phyloP scores from a whole-genome alignment of 2,113 vertebrate genomes.

The human region GRCh38 chr2:63109001-63109500 shows the following conservation, averaged over 20 bases:
- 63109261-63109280: slow-evolving; percentile 22
- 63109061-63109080: not conserved
- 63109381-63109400: not conserved
- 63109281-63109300: not conserved
- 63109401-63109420: not conserved
- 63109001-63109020: not conserved
- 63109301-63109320: not conserved
- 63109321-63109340: not conserved
- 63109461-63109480: not conserved
- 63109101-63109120: not conserved
- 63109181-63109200: not conserved
- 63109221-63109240: not conserved
- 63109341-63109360: not conserved
- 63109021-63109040: not conserved
- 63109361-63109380: not conserved
- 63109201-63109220: not conserved
- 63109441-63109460: slow-evolving; percentile 3
- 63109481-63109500: not conserved
- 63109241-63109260: not conserved
- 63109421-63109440: not conserved
- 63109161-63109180: slow-evolving; percentile 39
- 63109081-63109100: slow-evolving; percentile 9
- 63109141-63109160: not conserved
- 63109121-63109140: not conserved
- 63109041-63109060: not conserved